A percentile compares a stretch with the other conserved stretches of the same genome.
phyloP scores from a whole-genome alignment of 2,113 vertebrate species.

The Pterocles orientalis region DNA sequence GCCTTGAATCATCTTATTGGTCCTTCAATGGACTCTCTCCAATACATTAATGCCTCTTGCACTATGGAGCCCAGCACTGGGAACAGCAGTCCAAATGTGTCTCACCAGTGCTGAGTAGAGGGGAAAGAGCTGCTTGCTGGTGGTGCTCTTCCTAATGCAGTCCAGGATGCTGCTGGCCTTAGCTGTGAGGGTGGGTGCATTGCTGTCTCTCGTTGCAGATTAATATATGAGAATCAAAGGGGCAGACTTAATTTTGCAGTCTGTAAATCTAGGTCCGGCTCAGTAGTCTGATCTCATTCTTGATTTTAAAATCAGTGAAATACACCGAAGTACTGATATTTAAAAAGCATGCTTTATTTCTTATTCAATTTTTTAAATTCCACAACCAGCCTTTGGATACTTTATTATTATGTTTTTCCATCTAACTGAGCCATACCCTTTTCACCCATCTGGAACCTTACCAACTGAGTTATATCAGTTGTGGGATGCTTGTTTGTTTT shows the following conservation, averaged over 20 bases:
- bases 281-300: not conserved
- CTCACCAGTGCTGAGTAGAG: not conserved
- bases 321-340: not conserved
- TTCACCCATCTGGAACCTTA: not conserved
- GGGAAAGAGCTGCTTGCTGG: not conserved
- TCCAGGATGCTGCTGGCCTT: not conserved
- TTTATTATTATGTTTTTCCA: not conserved
- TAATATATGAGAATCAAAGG: not conserved
- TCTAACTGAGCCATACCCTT: not conserved
- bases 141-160: not conserved
- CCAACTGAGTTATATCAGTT: not conserved
- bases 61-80: not conserved
- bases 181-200: not conserved
- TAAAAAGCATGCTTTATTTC: not conserved
- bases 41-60: too few species aligned
- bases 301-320: not conserved
- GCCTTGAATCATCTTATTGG: accelerated
- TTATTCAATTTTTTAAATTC: not conserved
- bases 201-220: not conserved
- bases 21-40: not conserved
- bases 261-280: not conserved
- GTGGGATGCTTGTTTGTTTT: not conserved
- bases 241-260: not conserved
- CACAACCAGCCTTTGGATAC: not conserved
- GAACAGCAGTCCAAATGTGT: not conserved